Base-by-base conservation (phyloP, 2,888 invertebrate genomes). In the Cryptocephalus primarius region DNA sequence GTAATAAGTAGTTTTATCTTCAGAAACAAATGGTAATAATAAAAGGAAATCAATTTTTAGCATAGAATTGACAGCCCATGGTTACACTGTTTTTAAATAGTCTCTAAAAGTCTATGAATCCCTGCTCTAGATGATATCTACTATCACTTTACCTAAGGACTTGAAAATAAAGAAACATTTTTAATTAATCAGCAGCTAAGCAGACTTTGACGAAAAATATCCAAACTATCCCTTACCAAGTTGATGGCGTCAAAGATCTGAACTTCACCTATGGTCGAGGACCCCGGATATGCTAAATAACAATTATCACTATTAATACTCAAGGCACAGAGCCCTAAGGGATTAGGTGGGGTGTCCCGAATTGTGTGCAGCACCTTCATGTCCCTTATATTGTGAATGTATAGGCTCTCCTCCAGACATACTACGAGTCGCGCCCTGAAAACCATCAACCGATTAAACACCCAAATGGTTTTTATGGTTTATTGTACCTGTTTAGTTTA, bases 341-440 rank as follows among this genome's bases (percentile, higher is more conserved):
- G 85, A 76, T 99, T 99, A 51, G 90, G 87, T 52, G 99, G 97
- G 51, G 97, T 97, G 72, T 99, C 97, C 61, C 94, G 82, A 68
- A 99, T 97, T 49, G 94, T 95, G 74, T 99, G 97, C 64, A 97
- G 78, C 55, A 96, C 89, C 75, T 92, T 93, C 95, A 96, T 95
- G 71, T 96, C 94, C 60, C 88, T 84, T 64, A 99, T 95, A 74
- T 95, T 96, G 78, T 99, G 97, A 68, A 99, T 94, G 72, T 95
- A 95, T 57, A 99, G 78, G 60, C 91, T 91, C 71, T 97, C 97
- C 73, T 97, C 96, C 63, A 99, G 75, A 70, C 96, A 96, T 57
- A 99, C 97, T 56, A 99, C 86, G 69, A 99, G 76, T 64, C 97
- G 80, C 14, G 61, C 59, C 51, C 68, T 68, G 46, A 42, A 57